Evolutionary conservation across 2,888 invertebrate genomes (phyloP).

Genomic region (Eupsilia transversa): DNA sequence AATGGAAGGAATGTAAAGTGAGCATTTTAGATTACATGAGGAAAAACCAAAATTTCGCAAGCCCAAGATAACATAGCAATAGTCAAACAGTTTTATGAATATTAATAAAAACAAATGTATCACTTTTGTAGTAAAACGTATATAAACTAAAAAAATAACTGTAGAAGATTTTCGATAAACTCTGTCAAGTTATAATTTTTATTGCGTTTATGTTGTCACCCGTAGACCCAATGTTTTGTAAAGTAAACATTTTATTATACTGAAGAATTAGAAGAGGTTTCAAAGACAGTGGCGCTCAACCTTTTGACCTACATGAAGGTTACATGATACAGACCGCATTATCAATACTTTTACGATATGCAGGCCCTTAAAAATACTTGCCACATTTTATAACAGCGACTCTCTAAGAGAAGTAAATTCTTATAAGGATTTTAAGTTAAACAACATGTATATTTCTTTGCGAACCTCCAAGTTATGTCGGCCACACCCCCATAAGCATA

Average conservation of each 20-base stretch:
- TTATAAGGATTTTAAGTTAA: slow-evolving; percentile 36
- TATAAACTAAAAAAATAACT: slow-evolving; percentile 43
- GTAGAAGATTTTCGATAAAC: slow-evolving; percentile 14
- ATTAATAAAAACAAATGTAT: slow-evolving; percentile 20
- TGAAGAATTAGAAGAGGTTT: slow-evolving; percentile 2
- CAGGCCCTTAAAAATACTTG: slow-evolving; percentile 33
- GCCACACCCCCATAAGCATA: neutral
- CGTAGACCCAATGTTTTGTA: slow-evolving; percentile 41
- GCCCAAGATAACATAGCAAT: slow-evolving; percentile 18
- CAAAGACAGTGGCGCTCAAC: slow-evolving; percentile 12
- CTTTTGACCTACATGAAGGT: slow-evolving; percentile 1
- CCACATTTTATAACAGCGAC: slow-evolving; percentile 32
- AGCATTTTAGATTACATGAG: slow-evolving; percentile 58
- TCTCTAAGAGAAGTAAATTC: slow-evolving; percentile 44
- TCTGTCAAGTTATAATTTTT: slow-evolving; percentile 22
- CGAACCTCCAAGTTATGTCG: neutral
- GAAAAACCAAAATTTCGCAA: slow-evolving; percentile 22
- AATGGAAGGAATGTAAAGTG: slow-evolving; percentile 66
- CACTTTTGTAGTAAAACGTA: slow-evolving; percentile 39
- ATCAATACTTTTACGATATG: slow-evolving; percentile 27
- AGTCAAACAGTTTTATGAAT: slow-evolving; percentile 20
- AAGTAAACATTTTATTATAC: slow-evolving; percentile 26
- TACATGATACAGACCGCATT: slow-evolving; percentile 3
- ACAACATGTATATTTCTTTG: slow-evolving; percentile 25
- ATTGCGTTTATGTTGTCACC: slow-evolving; percentile 35